These are phyloP conservation scores for Yponomeuta cagnagella DNA, from an alignment of 2,888 invertebrate species.

Conservation along the genomic window DNA sequence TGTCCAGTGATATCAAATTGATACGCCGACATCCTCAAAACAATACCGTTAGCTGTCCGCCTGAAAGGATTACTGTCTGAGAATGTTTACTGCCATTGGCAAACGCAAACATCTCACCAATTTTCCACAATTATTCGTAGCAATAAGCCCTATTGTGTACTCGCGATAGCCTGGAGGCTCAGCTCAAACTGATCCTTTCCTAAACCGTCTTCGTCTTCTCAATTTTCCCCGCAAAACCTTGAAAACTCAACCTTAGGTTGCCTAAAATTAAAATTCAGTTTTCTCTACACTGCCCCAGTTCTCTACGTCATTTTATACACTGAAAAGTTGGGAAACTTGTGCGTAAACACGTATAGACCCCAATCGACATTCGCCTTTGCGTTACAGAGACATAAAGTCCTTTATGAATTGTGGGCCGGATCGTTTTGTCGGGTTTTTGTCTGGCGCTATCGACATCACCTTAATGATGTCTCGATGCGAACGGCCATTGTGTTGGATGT, in stretches of 20 bases:
- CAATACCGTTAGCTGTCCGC: no score
- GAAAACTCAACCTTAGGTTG: constrained; percentile 45
- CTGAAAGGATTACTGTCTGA: background rate
- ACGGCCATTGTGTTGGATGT: constrained; percentile 76
- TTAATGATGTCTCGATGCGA: constrained; percentile 76
- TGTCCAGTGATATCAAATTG: background rate
- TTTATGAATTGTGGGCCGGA: constrained; percentile 37
- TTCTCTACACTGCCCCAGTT: constrained; percentile 43
- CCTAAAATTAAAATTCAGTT: constrained; percentile 46
- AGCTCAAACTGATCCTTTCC: constrained; percentile 62
- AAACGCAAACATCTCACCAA: constrained; percentile 34
- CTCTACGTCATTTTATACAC: constrained; percentile 68
- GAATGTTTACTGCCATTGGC: background rate
- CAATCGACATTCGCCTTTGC: constrained; percentile 30
- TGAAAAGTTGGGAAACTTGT: constrained; percentile 28
- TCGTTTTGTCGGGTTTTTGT: constrained; percentile 40
- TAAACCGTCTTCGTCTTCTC: constrained; percentile 48
- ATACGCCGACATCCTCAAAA: no score
- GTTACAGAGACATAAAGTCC: constrained; percentile 32
- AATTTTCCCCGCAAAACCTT: constrained; percentile 32
- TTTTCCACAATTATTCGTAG: constrained; percentile 62
- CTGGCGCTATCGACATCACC: constrained; percentile 76
- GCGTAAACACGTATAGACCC: constrained; percentile 40
- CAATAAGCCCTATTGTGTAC: constrained; percentile 66
- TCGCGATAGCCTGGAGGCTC: constrained; percentile 61